Evolutionary conservation across 2,888 invertebrate genomes (phyloP).

Genomic region (Dryobota labecula): DNA sequence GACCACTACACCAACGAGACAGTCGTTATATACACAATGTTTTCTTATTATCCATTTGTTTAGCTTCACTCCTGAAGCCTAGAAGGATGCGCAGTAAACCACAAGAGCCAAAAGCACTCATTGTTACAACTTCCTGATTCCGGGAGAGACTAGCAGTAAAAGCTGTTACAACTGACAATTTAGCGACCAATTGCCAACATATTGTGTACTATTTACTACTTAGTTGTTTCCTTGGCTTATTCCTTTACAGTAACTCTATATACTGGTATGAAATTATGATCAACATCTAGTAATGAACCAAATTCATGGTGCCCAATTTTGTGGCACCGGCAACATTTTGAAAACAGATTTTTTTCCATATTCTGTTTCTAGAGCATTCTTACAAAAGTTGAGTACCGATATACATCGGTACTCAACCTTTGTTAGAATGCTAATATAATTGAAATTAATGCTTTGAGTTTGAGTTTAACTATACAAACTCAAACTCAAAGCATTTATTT

Average conservation of each 20-base stretch:
- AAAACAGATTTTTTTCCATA: not conserved
- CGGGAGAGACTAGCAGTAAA: slow-evolving; percentile 6
- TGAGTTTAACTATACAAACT: too few species aligned
- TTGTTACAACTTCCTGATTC: slow-evolving; percentile 33
- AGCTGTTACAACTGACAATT: slow-evolving; percentile 15
- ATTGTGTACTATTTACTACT: not conserved
- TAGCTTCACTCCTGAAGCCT: not conserved
- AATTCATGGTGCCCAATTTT: not conserved
- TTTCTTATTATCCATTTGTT: not conserved
- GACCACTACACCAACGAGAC: not conserved
- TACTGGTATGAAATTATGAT: not conserved
- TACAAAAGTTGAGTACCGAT: not conserved
- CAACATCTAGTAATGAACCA: not conserved
- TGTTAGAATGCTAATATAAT: too few species aligned
- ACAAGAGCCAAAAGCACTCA: slow-evolving; percentile 32
- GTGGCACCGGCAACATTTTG: too few species aligned
- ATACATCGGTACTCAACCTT: too few species aligned
- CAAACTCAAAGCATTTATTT: too few species aligned
- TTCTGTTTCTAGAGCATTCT: not conserved
- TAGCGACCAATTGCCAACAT: not conserved
- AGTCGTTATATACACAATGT: not conserved
- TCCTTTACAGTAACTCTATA: too few species aligned
- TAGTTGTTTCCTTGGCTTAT: not conserved
- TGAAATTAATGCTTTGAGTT: too few species aligned
- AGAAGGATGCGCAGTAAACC: slow-evolving; percentile 3